Evolutionary conservation across 1,140 invertebrate species (phyloP).

Genomic region (Pachypsylla venusta): DNA sequence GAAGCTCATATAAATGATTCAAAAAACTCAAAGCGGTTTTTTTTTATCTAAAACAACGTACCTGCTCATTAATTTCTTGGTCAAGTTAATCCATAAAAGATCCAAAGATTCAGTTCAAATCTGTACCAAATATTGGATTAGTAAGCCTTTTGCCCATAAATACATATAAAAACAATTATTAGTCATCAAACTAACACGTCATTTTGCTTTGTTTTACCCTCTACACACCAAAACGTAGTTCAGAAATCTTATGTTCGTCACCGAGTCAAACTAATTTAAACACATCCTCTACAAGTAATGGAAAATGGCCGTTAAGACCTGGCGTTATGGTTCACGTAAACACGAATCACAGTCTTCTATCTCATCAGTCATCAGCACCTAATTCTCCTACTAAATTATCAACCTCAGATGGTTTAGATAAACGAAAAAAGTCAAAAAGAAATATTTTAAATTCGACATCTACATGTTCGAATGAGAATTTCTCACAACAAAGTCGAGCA

Average conservation of each 20-base stretch:
- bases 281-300: background rate
- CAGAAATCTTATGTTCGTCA: background rate
- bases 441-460: background rate
- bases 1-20: too few species aligned
- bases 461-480: constrained; percentile 16
- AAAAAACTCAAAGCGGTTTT: too few species aligned
- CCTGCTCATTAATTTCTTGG: too few species aligned
- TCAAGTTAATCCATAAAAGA: too few species aligned
- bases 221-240: background rate
- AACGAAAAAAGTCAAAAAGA: constrained; percentile 26
- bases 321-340: constrained; percentile 77
- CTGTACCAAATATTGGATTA: too few species aligned
- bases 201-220: too few species aligned
- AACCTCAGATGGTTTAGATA: constrained; percentile 20
- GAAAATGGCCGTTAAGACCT: constrained; percentile 71
- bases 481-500: constrained; percentile 23
- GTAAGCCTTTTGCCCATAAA: too few species aligned
- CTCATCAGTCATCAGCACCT: constrained; percentile 15
- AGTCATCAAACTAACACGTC: too few species aligned
- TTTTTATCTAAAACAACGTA: too few species aligned
- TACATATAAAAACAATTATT: too few species aligned
- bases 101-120: too few species aligned
- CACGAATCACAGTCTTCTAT: constrained; percentile 43
- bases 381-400: constrained; percentile 29
- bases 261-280: constrained; percentile 1